Percentiles rank a stretch among this genome's conserved stretches.
These are phyloP conservation scores for Pseudococcus longispinus DNA, from an alignment of 2,888 invertebrate genomes.

Conservation along the genomic window DNA sequence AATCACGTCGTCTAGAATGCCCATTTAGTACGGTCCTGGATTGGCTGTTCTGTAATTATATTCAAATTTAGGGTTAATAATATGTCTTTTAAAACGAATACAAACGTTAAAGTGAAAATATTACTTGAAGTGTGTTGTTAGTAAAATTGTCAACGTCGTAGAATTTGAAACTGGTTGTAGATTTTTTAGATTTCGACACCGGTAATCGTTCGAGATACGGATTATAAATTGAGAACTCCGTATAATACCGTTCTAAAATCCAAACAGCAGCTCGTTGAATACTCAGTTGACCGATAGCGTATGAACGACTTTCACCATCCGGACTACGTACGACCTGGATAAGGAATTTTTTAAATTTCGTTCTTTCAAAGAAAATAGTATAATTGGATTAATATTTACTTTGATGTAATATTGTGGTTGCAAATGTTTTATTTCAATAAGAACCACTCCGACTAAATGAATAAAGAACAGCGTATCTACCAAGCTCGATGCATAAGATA, in stretches of 20 bases:
- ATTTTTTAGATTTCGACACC: slow-evolving; percentile 79
- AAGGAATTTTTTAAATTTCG: background rate
- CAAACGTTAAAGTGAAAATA: background rate
- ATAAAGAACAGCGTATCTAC: slow-evolving; percentile 93
- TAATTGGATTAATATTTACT: slow-evolving; percentile 35
- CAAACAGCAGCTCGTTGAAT: slow-evolving; percentile 95
- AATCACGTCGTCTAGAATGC: slow-evolving; percentile 83
- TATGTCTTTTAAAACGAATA: background rate
- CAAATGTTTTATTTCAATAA: slow-evolving; percentile 91
- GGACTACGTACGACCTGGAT: slow-evolving; percentile 84
- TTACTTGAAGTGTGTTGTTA: slow-evolving; percentile 61
- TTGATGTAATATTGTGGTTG: slow-evolving; percentile 81
- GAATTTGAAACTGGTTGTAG: slow-evolving; percentile 87
- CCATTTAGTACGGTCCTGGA: slow-evolving; percentile 73
- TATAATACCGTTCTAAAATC: slow-evolving; percentile 90
- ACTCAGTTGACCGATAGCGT: slow-evolving; percentile 87
- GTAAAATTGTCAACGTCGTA: slow-evolving; percentile 92
- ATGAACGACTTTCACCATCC: slow-evolving; percentile 89
- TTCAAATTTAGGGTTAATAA: background rate
- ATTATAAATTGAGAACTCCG: slow-evolving; percentile 95
- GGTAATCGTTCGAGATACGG: slow-evolving; percentile 93
- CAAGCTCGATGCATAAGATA: slow-evolving; percentile 90
- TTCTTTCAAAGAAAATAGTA: background rate
- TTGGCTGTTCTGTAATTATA: slow-evolving; percentile 71
- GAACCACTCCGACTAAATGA: slow-evolving; percentile 90